Conservation (phyloP, 2,888 invertebrate species). For the Nomada lathburiana region DNA sequence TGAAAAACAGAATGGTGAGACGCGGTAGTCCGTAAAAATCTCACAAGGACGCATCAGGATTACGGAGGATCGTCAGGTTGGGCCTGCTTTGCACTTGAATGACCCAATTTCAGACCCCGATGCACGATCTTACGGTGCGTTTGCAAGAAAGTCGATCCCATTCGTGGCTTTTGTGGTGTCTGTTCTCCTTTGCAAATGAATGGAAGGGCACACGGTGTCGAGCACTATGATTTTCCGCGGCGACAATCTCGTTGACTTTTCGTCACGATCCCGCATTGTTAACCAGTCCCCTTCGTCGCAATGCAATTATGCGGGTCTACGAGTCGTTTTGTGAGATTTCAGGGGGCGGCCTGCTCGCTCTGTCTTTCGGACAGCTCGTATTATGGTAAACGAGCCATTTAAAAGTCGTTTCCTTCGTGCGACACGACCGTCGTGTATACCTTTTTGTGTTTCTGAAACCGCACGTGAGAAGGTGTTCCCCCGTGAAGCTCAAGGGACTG, state of each 20-base stretch:
- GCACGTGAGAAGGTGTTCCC: constrained; percentile 30
- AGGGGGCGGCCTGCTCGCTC: too few relatives aligned
- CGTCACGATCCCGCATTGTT: constrained; percentile 63
- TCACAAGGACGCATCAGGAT: constrained; percentile 18
- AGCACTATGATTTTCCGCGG: constrained; percentile 64
- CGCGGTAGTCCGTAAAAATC: constrained; percentile 34
- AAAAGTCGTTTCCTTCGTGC: constrained; percentile 42
- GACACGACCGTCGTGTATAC: constrained; percentile 13
- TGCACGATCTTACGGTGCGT: constrained; percentile 30
- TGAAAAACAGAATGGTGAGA: neutral
- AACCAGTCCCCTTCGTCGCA: constrained; percentile 46
- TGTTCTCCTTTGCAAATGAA: constrained; percentile 74
- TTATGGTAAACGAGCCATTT: constrained; percentile 68
- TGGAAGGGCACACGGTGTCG: constrained; percentile 50
- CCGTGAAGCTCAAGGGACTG: neutral
- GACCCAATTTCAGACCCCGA: constrained; percentile 68
- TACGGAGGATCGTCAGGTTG: constrained; percentile 19
- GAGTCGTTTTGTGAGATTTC: constrained; percentile 37
- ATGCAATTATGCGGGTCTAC: constrained; percentile 70
- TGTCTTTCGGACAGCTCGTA: constrained; percentile 18
- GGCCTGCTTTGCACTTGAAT: constrained; percentile 77
- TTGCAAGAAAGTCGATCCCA: constrained; percentile 50
- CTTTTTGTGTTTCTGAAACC: constrained; percentile 29
- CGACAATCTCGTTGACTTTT: constrained; percentile 77
- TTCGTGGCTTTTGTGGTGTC: constrained; percentile 10